Evolutionary conservation across 1,140 invertebrate species (phyloP).

Genomic region (Anastrepha obliqua): DNA sequence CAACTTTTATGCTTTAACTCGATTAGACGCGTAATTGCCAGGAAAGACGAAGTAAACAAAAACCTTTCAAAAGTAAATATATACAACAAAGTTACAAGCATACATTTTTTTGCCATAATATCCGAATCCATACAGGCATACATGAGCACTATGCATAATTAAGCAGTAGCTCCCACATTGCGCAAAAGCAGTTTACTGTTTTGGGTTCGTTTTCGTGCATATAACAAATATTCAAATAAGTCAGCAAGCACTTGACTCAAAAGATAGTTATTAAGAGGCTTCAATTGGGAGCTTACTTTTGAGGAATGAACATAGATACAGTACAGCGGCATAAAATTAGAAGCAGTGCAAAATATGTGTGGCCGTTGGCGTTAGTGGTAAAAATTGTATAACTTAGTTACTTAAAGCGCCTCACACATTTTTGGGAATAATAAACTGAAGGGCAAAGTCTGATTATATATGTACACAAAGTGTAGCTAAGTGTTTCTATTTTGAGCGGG

Average conservation of each 20-base stretch:
- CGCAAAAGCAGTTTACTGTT: not conserved
- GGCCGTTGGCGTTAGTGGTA: no score
- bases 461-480: no score
- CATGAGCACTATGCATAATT: slow-evolving; percentile 18
- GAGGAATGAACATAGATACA: no score
- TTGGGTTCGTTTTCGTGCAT: not conserved
- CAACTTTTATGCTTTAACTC: slow-evolving; percentile 12
- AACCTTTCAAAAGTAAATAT: slow-evolving; percentile 17
- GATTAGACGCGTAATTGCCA: slow-evolving; percentile 6
- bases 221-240: slow-evolving; percentile 23
- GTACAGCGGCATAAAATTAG: no score
- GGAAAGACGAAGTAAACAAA: slow-evolving; percentile 26
- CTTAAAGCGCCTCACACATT: no score
- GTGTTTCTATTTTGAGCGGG: no score
- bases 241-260: not conserved
- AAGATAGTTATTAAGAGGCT: not conserved
- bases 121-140: not conserved
- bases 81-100: not conserved
- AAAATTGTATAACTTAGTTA: no score
- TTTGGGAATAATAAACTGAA: no score
- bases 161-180: slow-evolving; percentile 21
- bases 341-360: no score
- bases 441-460: no score
- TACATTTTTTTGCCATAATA: not conserved
- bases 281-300: not conserved